phyloP scores from a whole-genome alignment of 2,888 invertebrate genomes.

The Cabera pusaria region DNA sequence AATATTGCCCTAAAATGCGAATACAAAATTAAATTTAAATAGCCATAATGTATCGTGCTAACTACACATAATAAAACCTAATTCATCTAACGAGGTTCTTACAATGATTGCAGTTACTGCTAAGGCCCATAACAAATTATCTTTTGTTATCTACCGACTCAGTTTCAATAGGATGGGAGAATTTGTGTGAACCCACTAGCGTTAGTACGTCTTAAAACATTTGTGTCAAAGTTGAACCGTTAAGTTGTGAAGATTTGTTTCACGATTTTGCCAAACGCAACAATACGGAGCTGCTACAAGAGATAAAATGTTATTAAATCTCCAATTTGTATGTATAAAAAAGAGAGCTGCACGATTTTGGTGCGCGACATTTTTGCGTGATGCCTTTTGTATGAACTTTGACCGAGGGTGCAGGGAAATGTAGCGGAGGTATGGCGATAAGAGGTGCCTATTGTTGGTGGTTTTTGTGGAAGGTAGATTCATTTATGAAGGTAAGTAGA shows the following conservation, averaged over 20 bases:
- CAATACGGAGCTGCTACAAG: conserved; percentile 52
- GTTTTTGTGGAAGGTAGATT: conserved; percentile 8
- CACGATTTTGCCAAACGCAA: conserved; percentile 59
- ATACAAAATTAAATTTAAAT: too few relatives aligned
- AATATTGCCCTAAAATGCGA: too few relatives aligned
- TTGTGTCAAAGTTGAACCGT: conserved; percentile 77
- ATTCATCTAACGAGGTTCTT: conserved; percentile 14
- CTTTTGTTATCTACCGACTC: conserved; percentile 18
- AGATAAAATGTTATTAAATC: conserved; percentile 46
- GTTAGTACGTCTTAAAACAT: conserved; percentile 19
- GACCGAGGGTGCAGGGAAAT: conserved; percentile 25
- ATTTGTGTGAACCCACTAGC: conserved; percentile 34
- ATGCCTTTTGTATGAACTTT: conserved; percentile 28
- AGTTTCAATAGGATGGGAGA: conserved; percentile 30
- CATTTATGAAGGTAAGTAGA: conserved; percentile 2
- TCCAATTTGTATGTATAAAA: conserved; percentile 36
- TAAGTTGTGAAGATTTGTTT: conserved; percentile 52
- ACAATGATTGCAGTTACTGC: conserved; percentile 14
- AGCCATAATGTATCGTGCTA: too few relatives aligned
- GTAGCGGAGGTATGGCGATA: conserved; percentile 16
- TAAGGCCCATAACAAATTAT: conserved; percentile 20
- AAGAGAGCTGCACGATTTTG: conserved; percentile 30
- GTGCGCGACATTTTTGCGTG: conserved; percentile 29
- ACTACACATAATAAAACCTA: conserved; percentile 6
- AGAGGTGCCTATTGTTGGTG: conserved; percentile 16